These are phyloP conservation scores for Sebastes paucispinis DNA, from an alignment of 2,797 vertebrate species.

Conservation along the genomic window DNA sequence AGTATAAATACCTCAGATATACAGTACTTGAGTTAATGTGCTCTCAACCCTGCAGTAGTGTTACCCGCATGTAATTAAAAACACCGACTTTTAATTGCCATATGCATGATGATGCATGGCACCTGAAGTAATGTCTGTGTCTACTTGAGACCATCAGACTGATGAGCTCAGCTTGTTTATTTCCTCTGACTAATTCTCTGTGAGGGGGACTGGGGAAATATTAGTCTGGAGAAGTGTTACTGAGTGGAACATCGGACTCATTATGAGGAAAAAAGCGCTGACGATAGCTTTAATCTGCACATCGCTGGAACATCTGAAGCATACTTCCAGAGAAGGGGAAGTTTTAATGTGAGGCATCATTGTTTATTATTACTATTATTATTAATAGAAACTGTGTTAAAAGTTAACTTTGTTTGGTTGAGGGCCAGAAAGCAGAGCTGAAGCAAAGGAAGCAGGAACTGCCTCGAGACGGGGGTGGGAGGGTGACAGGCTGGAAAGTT, in stretches of 20 bases:
- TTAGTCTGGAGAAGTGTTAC: constrained; percentile 29
- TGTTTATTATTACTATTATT: background rate
- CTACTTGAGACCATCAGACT: background rate
- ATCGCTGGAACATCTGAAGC: constrained; percentile 19
- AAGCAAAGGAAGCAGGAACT: constrained; percentile 28
- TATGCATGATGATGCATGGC: constrained; percentile 3
- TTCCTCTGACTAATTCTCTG: constrained; percentile 50
- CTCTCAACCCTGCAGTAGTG: background rate
- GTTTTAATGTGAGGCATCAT: background rate
- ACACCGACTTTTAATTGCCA: background rate
- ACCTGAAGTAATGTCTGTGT: constrained; percentile 23
- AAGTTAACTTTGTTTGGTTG: background rate
- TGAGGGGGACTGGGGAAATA: constrained; percentile 15
- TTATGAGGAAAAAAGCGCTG: constrained; percentile 52
- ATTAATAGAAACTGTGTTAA: constrained; percentile 17
- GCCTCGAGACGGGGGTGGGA: constrained; percentile 16
- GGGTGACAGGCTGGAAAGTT: constrained; percentile 55
- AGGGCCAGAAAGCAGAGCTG: background rate
- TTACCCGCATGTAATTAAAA: background rate
- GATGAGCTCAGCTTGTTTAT: constrained; percentile 40
- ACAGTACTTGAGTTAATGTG: background rate
- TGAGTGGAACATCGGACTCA: constrained; percentile 47
- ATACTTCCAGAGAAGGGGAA: background rate
- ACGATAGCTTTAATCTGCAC: constrained; percentile 31
- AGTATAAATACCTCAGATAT: background rate